Evolutionary conservation across 2,888 invertebrate genomes (phyloP).

Genomic region (Apotomis betuletana): DNA sequence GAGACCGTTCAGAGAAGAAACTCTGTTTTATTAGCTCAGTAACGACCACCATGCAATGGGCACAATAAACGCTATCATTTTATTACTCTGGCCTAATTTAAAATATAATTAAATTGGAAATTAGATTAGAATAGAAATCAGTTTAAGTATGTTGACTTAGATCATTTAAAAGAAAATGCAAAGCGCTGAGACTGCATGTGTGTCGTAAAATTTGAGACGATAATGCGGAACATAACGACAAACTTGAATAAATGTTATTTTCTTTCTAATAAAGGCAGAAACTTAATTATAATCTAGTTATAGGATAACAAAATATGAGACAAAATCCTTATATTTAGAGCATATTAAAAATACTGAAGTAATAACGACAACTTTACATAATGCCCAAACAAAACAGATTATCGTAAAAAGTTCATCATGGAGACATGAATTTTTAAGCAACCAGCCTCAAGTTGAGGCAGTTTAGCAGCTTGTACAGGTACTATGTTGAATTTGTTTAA

Average conservation of each 20-base stretch:
- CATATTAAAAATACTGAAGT: slow-evolving; percentile 27
- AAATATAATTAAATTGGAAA: not conserved
- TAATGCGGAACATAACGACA: too few species aligned
- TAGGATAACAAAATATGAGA: not conserved
- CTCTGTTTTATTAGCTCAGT: slow-evolving; percentile 24
- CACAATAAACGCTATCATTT: slow-evolving; percentile 27
- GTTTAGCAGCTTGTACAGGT: slow-evolving; percentile 19
- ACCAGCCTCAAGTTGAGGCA: slow-evolving; percentile 12
- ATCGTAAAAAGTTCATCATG: slow-evolving; percentile 35
- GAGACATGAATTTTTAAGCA: slow-evolving; percentile 37
- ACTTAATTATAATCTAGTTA: too few species aligned
- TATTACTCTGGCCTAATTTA: slow-evolving; percentile 11
- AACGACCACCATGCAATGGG: slow-evolving; percentile 18
- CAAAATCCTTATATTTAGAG: not conserved
- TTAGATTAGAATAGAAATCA: too few species aligned
- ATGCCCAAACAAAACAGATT: slow-evolving; percentile 36
- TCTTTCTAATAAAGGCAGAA: too few species aligned
- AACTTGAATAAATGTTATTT: too few species aligned
- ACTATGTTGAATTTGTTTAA: slow-evolving; percentile 6
- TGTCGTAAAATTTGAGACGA: too few species aligned
- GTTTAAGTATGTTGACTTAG: too few species aligned
- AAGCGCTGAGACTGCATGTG: too few species aligned
- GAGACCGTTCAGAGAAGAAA: slow-evolving; percentile 2
- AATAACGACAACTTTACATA: slow-evolving; percentile 27
- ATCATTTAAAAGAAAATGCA: too few species aligned